Evolutionary conservation across 2,797 vertebrate genomes (phyloP), one percentile per base, ranked within the genome.

Genomic region (Lutra lutra): DNA sequence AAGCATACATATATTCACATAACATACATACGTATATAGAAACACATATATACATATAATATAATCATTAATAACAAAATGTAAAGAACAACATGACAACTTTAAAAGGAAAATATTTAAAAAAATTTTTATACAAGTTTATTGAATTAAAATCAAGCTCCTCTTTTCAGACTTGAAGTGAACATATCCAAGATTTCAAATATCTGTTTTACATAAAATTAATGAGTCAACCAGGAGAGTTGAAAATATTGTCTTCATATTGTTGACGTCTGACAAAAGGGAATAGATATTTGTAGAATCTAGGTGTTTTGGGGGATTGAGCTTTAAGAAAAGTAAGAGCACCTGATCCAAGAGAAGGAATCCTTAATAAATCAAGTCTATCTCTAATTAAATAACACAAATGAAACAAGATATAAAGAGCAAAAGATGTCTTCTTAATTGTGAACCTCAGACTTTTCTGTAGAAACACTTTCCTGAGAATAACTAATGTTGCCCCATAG

Each of bases 351-450:
- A 94, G 80, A 73, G 62, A 84, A 87, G 64, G 12, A 64, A 20
- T 43, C 43, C 82, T 95, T 92, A 89, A 85, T 91, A 91, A 86
- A 93, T 60, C n/a, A 66, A 92, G 66, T 9, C 78, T 83, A 64
- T 87, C 73, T 70, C 86, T 95, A 93, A 93, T 91, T 85, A 93
- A 96, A 93, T 64, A 97, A 89, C n/a, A 25, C 86, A 93, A 70
- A 91, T 84, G 72, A 73, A 95, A 93, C 70, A 94, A 93, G 77
- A 93, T 73, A 54, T 93, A 78, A 93, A 21, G 25, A 70, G n/a
- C 60, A 92, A 92, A 89, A 79, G 66, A 82, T 82, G 46, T 82
- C 88, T 56, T 90, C 82, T 90, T 62, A 96, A 86, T 95, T 35
- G 40, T 78, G 40, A 86, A 78, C 87, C 86, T 93, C 56, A 89